Percentiles rank a stretch among this genome's conserved stretches.
These are phyloP conservation scores for Danaus melanippus DNA, from an alignment of 1,140 invertebrate species.

Conservation along the genomic window DNA sequence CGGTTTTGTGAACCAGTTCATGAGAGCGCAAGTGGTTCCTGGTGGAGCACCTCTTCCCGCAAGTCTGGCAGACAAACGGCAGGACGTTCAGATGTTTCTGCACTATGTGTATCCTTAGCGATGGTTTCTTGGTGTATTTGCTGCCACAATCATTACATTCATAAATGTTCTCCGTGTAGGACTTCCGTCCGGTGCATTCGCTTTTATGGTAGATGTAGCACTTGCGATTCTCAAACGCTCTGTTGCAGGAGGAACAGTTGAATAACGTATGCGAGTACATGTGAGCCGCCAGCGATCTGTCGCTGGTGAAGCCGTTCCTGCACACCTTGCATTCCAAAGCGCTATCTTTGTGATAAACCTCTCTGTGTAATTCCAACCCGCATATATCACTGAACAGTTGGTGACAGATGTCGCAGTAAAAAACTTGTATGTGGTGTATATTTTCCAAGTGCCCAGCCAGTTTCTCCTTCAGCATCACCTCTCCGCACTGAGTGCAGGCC, in stretches of 20 bases:
- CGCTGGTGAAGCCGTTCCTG: slow-evolving; percentile 32
- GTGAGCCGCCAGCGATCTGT: slow-evolving; percentile 39
- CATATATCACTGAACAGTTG: slow-evolving; percentile 27
- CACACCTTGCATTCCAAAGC: slow-evolving; percentile 32
- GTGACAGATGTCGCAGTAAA: slow-evolving; percentile 34
- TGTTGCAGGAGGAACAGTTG: slow-evolving; percentile 35
- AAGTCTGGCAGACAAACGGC: slow-evolving; percentile 51
- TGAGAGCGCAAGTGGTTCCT: slow-evolving; percentile 57
- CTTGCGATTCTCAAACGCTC: slow-evolving; percentile 42
- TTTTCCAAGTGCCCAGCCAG: slow-evolving; percentile 32
- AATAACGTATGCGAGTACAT: slow-evolving; percentile 43
- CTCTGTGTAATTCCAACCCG: slow-evolving; percentile 21
- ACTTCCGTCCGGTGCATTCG: slow-evolving; percentile 22
- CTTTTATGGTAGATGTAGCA: slow-evolving; percentile 42
- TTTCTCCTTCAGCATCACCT: slow-evolving; percentile 26
- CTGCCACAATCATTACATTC: slow-evolving; percentile 55
- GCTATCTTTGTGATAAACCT: slow-evolving; percentile 17
- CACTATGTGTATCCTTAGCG: slow-evolving; percentile 54
- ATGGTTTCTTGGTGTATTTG: slow-evolving; percentile 51
- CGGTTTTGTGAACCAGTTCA: slow-evolving; percentile 42
- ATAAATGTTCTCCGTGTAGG: slow-evolving; percentile 21
- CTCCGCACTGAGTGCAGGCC: slow-evolving; percentile 33
- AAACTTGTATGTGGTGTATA: slow-evolving; percentile 22
- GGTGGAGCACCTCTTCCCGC: slow-evolving; percentile 57
- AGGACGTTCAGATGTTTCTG: slow-evolving; percentile 63